Base-by-base conservation (phyloP, 2,888 invertebrate genomes). In the Scaptomyza caliginosa region DNA sequence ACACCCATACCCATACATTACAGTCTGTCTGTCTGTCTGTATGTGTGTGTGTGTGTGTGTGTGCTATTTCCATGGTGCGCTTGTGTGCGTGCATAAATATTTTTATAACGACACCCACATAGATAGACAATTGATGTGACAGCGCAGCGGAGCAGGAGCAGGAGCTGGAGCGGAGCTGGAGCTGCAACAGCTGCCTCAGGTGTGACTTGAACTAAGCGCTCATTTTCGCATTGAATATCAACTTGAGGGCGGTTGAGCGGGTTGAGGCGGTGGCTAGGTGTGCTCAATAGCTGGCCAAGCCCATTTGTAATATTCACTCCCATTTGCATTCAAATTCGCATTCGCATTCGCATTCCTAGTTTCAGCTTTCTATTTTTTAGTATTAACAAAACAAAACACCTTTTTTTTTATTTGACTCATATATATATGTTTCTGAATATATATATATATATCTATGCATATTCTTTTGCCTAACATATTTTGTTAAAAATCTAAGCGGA, bases 221-320 rank as follows among this genome's bases (percentile, higher is more conserved):
- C 13, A 83, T 66, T 86, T 72, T 72, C 77, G 63, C 68, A 83
- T 76, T 86, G 80, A 68, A 68, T 75, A 67, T 76, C 66, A 60
- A 66, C 50, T 34, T 36, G 30, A 30, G 38, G 13, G 23, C n/a
- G n/a, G n/a, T n/a, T n/a, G n/a, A 13, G 8, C 13, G 32, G 24
- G 13, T 8, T 6, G 6, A 3, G 5, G n/a, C n/a, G 17, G 6
- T 2, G 5, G n/a, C n/a, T 13, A 17, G 43, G 7, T 23, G 7
- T 38, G 5, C 17, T 32, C n/a, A n/a, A 16, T 19, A 45, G 30
- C 69, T 57, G 48, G 40, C 69, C 69, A 68, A 62, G 11, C 69
- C 70, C 74, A 67, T 62, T 69, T 52, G 45, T 42, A 57, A 49
- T 24, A 45, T 56, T 50, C 43, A 24, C 40, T 28, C 28, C 23